Evolutionary conservation across 1,140 invertebrate genomes (phyloP), one percentile per base, ranked within the genome.

Genomic region (Ganaspis sp.): DNA sequence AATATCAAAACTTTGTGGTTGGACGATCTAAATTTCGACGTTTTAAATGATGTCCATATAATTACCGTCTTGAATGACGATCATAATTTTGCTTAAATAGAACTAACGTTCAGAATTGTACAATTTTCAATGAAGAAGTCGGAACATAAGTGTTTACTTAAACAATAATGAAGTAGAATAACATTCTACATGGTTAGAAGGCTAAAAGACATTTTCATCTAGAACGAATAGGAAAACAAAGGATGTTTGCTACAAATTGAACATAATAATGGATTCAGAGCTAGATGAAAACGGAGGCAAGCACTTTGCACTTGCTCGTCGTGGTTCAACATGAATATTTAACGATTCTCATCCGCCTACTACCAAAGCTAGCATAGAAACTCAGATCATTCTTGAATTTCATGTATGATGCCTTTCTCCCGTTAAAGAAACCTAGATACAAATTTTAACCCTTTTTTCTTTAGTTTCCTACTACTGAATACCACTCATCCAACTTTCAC

Each of bases 251-350:
- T 45, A 45, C 42, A 45, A 45, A 45, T 45, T 45, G 42, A 45
- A 45, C 42, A 45, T 45, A 45, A 45, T 45, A 45, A 45, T 45
- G 42, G n/a, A 45, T 45, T 45, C n/a, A 45, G n/a, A 15, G 12
- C 42, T 45, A 45, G 42, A 45, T 45, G 42, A 45, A 45, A 45
- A 45, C 15, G 42, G 12, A n/a, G 42, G 12, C 12, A 45, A 45
- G 42, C 42, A 45, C 42, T 45, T 45, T 45, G 42, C 42, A 45
- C 42, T 45, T 45, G 42, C 42, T n/a, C 12, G 42, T 45, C n/a
- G 42, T 45, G 42, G 42, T 45, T 45, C 42, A 45, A 45, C 42
- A 45, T 45, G 42, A 45, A 45, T 45, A 45, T 45, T 45, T 45
- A 45, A 45, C n/a, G 12, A 45, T 45, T 45, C 42, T 45, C n/a